Conservation (phyloP, 2,113 vertebrate genomes). For the Cynocephalus volans region DNA sequence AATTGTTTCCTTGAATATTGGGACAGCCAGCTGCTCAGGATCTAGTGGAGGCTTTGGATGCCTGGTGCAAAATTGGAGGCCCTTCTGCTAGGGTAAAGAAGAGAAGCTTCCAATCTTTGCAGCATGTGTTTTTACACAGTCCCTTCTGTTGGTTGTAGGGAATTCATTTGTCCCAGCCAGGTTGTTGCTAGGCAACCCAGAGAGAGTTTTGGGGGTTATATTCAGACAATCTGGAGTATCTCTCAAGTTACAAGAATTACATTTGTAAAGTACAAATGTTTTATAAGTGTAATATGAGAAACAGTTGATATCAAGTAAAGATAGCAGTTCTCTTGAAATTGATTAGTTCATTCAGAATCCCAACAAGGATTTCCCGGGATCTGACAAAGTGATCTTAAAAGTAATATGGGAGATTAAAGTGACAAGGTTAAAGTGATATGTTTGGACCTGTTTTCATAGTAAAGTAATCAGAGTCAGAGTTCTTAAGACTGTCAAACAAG, state of each 20-base stretch:
- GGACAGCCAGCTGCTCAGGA: neutral
- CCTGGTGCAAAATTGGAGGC: neutral
- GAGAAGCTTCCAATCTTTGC: neutral
- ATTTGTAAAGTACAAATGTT: neutral
- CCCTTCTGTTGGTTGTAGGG: neutral
- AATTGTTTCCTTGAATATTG: neutral
- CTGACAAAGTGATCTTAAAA: constrained; percentile 42
- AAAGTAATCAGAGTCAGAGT: neutral
- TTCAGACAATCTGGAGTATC: neutral
- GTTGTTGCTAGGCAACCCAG: neutral
- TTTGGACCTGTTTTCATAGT: constrained; percentile 2
- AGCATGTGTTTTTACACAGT: neutral
- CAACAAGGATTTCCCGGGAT: neutral
- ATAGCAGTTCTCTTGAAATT: neutral
- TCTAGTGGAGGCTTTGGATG: neutral
- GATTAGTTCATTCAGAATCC: constrained; percentile 23
- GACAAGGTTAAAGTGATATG: neutral
- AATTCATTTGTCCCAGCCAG: neutral
- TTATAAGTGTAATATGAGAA: neutral
- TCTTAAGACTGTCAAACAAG: neutral
- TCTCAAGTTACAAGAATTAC: neutral
- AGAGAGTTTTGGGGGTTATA: neutral
- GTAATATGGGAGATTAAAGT: neutral
- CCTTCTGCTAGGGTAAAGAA: neutral
- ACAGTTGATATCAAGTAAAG: constrained; percentile 1